phyloP scores from a whole-genome alignment of 1,140 invertebrate genomes.

The Anadara kagoshimensis region DNA sequence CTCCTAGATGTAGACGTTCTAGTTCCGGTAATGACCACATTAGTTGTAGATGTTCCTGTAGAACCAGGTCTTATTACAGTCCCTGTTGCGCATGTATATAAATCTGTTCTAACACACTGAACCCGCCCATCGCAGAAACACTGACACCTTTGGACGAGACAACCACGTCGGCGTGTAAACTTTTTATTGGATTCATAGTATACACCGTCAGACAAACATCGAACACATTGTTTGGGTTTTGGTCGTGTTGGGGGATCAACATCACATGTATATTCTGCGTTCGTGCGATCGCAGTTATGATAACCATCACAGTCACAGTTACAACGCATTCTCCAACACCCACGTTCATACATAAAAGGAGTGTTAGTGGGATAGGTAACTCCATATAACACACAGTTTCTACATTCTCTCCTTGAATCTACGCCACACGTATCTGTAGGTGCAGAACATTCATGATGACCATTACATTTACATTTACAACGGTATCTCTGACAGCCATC shows the following conservation, averaged over 20 bases:
- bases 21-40: neutral
- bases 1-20: neutral
- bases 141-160: conserved; percentile 14
- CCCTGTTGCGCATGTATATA: too few relatives aligned
- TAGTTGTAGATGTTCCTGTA: neutral
- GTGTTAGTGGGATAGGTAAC: conserved; percentile 16
- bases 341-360: conserved; percentile 19
- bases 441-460: conserved; percentile 12
- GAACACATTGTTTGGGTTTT: neutral
- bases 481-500: conserved; percentile 19
- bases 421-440: conserved; percentile 25
- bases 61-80: too few relatives aligned
- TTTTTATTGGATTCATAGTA: conserved; percentile 9
- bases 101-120: conserved; percentile 15
- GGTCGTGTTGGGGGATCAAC: neutral
- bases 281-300: conserved; percentile 18
- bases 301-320: conserved; percentile 35
- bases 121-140: conserved; percentile 30
- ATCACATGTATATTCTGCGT: too few relatives aligned
- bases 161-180: conserved; percentile 11
- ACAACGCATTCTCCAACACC: conserved; percentile 18
- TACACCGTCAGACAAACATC: conserved; percentile 18
- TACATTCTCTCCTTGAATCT: conserved; percentile 1
- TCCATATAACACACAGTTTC: conserved; percentile 22
- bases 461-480: conserved; percentile 34